A percentile compares a stretch with the other conserved stretches of the same genome.
Conservation (phyloP, 2,888 invertebrate species). For the Mythimna loreyi region DNA sequence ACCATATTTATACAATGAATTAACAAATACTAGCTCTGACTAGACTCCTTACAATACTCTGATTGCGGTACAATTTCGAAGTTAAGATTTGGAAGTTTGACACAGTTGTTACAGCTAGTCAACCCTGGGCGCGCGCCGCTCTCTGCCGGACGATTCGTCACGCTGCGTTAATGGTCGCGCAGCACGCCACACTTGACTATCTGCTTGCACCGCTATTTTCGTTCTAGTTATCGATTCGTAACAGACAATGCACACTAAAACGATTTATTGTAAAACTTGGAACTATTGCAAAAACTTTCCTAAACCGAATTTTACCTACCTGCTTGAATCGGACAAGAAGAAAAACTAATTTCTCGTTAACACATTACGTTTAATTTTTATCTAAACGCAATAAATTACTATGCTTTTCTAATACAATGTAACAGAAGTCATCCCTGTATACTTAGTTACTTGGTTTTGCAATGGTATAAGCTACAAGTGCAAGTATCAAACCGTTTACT, state of each 20-base stretch:
- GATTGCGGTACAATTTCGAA: not conserved
- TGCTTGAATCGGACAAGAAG: not conserved
- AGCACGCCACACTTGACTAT: slow-evolving; percentile 89
- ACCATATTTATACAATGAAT: not conserved
- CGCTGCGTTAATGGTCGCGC: slow-evolving; percentile 89
- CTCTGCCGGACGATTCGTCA: slow-evolving; percentile 86
- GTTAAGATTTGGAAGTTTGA: slow-evolving; percentile 23
- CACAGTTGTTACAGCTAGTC: slow-evolving; percentile 55
- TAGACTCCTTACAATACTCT: not conserved
- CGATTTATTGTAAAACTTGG: slow-evolving; percentile 50
- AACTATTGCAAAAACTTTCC: slow-evolving; percentile 37
- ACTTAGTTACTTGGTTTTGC: not conserved
- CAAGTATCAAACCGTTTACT: not conserved
- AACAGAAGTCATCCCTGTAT: not conserved
- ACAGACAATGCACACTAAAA: slow-evolving; percentile 66
- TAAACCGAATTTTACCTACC: slow-evolving; percentile 6
- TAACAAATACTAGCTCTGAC: not conserved
- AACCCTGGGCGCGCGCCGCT: slow-evolving; percentile 65
- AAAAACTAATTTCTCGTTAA: slow-evolving; percentile 1
- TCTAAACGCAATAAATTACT: not conserved
- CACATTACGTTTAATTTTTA: slow-evolving; percentile 11
- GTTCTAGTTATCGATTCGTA: slow-evolving; percentile 76
- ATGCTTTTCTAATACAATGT: not conserved
- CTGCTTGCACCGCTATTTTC: slow-evolving; percentile 78
- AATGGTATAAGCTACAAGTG: not conserved